phyloP scores from a whole-genome alignment of 2,888 invertebrate genomes.

The Drosophila colorata region DNA sequence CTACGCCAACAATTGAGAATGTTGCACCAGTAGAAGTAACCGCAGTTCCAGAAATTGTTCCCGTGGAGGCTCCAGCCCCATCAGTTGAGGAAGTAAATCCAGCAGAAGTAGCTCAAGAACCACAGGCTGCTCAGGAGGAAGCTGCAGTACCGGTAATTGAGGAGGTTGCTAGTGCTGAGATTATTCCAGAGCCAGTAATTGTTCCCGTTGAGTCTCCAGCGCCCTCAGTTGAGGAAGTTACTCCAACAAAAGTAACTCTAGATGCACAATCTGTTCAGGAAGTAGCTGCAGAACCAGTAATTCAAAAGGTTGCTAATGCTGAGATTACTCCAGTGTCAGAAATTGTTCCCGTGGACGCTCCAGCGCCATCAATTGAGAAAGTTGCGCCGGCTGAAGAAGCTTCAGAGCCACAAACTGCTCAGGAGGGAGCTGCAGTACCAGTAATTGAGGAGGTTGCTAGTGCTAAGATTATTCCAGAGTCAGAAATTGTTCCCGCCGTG shows the following conservation, averaged over 20 bases:
- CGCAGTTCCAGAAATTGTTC: background rate
- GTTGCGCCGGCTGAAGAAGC: background rate
- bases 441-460: conserved; percentile 1
- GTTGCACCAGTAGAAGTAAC: background rate
- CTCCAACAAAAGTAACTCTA: background rate
- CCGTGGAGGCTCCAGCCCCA: background rate
- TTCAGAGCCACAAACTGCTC: background rate
- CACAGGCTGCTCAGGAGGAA: background rate
- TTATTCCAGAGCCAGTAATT: background rate
- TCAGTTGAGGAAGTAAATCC: conserved; percentile 1
- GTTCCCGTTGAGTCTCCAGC: background rate
- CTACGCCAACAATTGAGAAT: background rate
- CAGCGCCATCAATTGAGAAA: background rate
- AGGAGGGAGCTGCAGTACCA: background rate
- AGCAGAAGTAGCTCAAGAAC: background rate
- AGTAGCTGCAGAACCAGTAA: background rate
- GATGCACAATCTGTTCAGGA: background rate
- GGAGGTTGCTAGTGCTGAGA: background rate
- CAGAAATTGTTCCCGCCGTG: no score
- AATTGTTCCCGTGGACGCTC: no score
- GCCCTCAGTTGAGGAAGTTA: background rate
- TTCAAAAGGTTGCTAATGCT: no score
- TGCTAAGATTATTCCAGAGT: background rate
- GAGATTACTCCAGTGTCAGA: no score
- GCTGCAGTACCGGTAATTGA: background rate